Percentiles rank a stretch among this genome's conserved stretches.
phyloP scores from a whole-genome alignment of 2,113 vertebrate species.

The Barbus barbus region DNA sequence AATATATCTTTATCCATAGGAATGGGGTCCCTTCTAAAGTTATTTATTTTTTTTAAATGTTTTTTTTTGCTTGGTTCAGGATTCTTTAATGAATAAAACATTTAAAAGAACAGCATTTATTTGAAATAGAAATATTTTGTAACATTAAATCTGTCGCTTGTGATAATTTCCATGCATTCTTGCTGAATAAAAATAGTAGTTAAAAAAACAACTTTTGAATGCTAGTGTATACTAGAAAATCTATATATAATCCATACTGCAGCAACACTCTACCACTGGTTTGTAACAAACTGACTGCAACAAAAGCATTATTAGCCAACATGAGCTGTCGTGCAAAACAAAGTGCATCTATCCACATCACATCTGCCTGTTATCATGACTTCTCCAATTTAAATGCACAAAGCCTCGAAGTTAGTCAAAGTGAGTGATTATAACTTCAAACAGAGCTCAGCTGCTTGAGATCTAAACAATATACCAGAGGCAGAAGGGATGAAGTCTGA shows the following conservation, averaged over 20 bases:
- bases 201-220: not conserved
- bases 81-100: not conserved
- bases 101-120: not conserved
- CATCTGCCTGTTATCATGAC: not conserved
- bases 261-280: too few species aligned
- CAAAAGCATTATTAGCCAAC: slow-evolving; percentile 33
- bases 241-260: slow-evolving; percentile 1
- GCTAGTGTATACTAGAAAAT: not conserved
- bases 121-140: not conserved
- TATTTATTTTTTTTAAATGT: not conserved
- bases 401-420: slow-evolving; percentile 17
- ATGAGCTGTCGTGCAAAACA: not conserved
- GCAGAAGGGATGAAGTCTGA: slow-evolving; percentile 53
- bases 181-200: not conserved
- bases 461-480: slow-evolving; percentile 54
- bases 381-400: not conserved
- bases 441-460: slow-evolving; percentile 29
- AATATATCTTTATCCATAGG: not conserved
- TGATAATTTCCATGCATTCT: not conserved
- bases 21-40: not conserved
- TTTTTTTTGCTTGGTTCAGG: not conserved
- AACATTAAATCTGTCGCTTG: not conserved
- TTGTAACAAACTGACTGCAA: slow-evolving; percentile 37
- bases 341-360: not conserved
- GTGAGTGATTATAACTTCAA: slow-evolving; percentile 23